These are phyloP conservation scores for Magallana nippona DNA, from an alignment of 2,888 invertebrate genomes.

Conservation along the genomic window DNA sequence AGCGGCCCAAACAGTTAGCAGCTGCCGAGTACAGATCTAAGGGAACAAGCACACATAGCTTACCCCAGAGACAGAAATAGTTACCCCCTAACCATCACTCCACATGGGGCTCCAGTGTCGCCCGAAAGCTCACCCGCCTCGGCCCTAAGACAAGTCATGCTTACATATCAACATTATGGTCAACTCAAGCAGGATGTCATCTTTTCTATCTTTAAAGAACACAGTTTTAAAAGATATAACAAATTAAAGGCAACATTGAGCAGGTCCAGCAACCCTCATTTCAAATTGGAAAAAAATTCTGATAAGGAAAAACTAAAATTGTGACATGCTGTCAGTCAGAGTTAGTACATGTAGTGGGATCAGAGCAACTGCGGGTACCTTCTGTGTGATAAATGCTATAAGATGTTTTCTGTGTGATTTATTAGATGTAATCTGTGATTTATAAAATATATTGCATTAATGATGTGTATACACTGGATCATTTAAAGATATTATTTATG, in stretches of 20 bases:
- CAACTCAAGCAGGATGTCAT: neutral
- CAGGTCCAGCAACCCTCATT: no score
- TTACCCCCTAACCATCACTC: constrained; percentile 17
- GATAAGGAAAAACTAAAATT: neutral
- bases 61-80: constrained; percentile 23
- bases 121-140: constrained; percentile 8
- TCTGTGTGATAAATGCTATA: no score
- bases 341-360: neutral
- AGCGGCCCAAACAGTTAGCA: constrained; percentile 16
- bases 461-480: no score
- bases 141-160: constrained; percentile 19
- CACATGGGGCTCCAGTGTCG: constrained; percentile 20
- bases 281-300: no score
- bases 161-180: neutral
- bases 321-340: constrained; percentile 1
- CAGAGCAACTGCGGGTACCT: no score
- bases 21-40: neutral
- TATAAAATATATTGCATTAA: no score
- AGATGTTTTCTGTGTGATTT: no score
- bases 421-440: no score
- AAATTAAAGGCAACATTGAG: no score
- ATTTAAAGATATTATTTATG: no score
- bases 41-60: constrained; percentile 24
- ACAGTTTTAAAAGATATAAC: neutral
- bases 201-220: neutral